Percentiles rank a stretch among this genome's conserved stretches.
These are phyloP conservation scores for Hyppa rectilinea DNA, from an alignment of 2,888 invertebrate genomes.

Conservation along the genomic window DNA sequence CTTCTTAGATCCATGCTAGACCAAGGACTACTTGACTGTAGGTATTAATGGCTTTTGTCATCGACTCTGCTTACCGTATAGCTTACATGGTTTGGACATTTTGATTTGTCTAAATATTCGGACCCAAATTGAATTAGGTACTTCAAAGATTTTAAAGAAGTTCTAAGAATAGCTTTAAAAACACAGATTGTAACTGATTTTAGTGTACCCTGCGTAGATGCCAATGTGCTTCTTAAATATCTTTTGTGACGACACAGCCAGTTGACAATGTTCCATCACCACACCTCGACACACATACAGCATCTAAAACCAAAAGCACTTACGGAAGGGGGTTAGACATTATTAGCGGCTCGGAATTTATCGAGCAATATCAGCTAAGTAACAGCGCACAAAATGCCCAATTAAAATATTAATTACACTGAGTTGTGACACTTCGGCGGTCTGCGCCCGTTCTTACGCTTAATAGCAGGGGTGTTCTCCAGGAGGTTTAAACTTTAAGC, in stretches of 20 bases:
- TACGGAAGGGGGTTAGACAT: constrained; percentile 76
- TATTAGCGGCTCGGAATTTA: constrained; percentile 87
- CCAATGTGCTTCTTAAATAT: background rate
- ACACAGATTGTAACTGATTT: too few species aligned
- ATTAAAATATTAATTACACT: constrained; percentile 91
- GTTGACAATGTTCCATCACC: constrained; percentile 27
- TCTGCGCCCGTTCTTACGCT: constrained; percentile 76
- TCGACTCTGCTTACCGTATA: background rate
- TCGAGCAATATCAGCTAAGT: constrained; percentile 88
- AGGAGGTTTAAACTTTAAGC: constrained; percentile 68
- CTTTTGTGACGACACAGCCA: background rate
- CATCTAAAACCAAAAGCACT: constrained; percentile 76
- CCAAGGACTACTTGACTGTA: background rate
- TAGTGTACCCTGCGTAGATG: background rate
- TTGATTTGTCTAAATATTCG: background rate
- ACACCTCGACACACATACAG: constrained; percentile 58
- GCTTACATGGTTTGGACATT: background rate
- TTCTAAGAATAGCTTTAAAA: background rate
- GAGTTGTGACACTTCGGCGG: constrained; percentile 85
- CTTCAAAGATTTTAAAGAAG: background rate
- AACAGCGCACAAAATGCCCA: constrained; percentile 89
- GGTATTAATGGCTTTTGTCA: background rate
- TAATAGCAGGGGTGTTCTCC: constrained; percentile 74
- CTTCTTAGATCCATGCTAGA: background rate
- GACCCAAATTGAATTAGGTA: background rate